Base-by-base conservation (phyloP, 2,888 invertebrate species). In the Acronicta leporina region DNA sequence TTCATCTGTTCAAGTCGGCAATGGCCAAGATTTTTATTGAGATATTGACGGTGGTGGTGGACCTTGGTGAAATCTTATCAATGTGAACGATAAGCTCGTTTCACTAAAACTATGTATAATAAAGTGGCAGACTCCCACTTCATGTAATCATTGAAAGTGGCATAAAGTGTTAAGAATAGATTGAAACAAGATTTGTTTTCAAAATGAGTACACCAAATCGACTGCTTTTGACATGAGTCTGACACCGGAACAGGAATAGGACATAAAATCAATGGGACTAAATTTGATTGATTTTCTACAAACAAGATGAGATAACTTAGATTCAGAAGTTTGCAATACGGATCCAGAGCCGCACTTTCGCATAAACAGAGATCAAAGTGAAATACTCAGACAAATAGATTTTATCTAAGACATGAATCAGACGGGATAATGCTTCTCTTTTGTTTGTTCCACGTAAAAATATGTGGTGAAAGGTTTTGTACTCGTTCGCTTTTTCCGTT, bases 391-490 rank as follows among this genome's bases (percentile, higher is more conserved):
- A 75, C 75, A 77, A 79, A 80, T 70, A 77, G 73, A 80, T 81
- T 82, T 79, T 83, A 83, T 83, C 81, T 77, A 68, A 64, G 72
- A 75, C 60, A 74, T 82, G 81, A 82, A 77, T 83, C 82, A 78
- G 70, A 69, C 69, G 57, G 65, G 68, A 73, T 82, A 81, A 80
- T 81, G 74, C 51, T 71, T 63, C 69, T 70, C 64, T 73, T 81
- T 79, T 82, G 82, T 82, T 83, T 80, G 76, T 67, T 72, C 63
- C 65, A 77, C 66, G 72, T 73, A 77, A 75, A 76, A 81, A 73
- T 76, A 77, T 73, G 75, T 63, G 68, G 72, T 60, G 63, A 78
- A 79, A 73, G 75, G 70, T 75, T 69, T 65, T 61, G 63, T 62
- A 47, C 38, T 60, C 50, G 52, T 63, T 61, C 65, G 60, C 55